Base-by-base conservation (phyloP, 1,140 invertebrate genomes). In the Euura lappo region DNA sequence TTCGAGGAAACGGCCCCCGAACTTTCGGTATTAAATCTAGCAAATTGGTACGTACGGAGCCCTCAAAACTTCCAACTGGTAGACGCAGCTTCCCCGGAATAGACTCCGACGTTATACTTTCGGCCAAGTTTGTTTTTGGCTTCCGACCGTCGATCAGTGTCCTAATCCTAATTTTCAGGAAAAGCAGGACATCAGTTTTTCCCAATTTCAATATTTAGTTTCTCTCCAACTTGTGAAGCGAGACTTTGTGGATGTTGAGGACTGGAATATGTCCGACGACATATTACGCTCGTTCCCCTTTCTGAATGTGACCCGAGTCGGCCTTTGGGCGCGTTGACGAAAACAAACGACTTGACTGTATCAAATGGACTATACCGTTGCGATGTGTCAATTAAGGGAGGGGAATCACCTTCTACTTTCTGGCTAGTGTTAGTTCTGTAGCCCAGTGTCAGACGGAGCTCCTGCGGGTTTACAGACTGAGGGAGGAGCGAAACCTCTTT, bases 301-400 rank as follows among this genome's bases (percentile, higher is more conserved):
- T 60, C 13, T 60, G 8, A 5, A 60, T 60, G 51, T 4, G 51
- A 60, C 51, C 51, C 51, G 51, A 60, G 51, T 60, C 51, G 10
- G 51, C 51, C 51, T n/a, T 60, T 28, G 28, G 28, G 28, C 28
- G 4, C 51, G 51, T 6, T 60, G 51, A 60, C 51, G 51, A 60
- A 60, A 60, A 60, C 51, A 60, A 60, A 60, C 51, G 51, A 60
- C 51, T 60, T 60, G 51, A 60, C 51, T 60, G 8, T 60, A 60
- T 60, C 51, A 60, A 8, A 60, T n/a, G 51, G 51, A 60, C 51
- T 60, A 60, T n/a, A 60, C 51, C 51, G 51, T 60, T 60, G 51
- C 6, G 51, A 60, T 60, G 51, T 60, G 51, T 60, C 51, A 60
- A 60, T 60, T 60, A 60, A 60, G 51, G 51, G 51, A 60, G 51